A percentile compares a stretch with the other conserved stretches of the same genome.
These are phyloP conservation scores for Ectropis grisescens DNA, from an alignment of 1,140 invertebrate species.

Conservation along the genomic window DNA sequence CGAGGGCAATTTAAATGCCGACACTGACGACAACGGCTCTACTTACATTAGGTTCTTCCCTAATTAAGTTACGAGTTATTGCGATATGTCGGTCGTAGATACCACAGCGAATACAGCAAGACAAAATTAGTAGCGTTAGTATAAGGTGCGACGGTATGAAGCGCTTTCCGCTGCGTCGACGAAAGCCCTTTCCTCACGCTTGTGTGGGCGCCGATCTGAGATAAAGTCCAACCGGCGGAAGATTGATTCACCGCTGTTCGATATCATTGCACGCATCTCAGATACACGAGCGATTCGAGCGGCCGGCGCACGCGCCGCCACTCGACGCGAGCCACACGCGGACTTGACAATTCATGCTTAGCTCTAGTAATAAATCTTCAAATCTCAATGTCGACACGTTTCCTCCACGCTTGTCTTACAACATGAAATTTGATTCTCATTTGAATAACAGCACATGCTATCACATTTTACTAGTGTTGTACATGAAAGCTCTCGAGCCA, in stretches of 20 bases:
- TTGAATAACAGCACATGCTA: constrained; percentile 32
- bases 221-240: constrained; percentile 39
- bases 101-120: constrained; percentile 9
- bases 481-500: constrained; percentile 12
- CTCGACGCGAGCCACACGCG: constrained; percentile 11
- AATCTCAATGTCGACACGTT: constrained; percentile 30
- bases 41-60: constrained; percentile 25
- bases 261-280: constrained; percentile 39
- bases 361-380: constrained; percentile 47
- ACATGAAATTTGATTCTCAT: constrained; percentile 47
- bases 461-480: constrained; percentile 30
- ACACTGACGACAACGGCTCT: constrained; percentile 23
- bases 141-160: neutral
- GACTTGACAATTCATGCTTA: constrained; percentile 28
- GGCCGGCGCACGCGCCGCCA: constrained; percentile 31
- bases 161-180: constrained; percentile 9
- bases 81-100: constrained; percentile 13
- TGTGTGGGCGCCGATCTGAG: constrained; percentile 33
- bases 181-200: constrained; percentile 19
- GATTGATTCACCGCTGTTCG: constrained; percentile 48
- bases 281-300: constrained; percentile 32
- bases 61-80: constrained; percentile 41
- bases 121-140: too few species aligned
- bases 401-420: constrained; percentile 15
- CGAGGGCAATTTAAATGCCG: constrained; percentile 31